Conservation (phyloP, 2,113 vertebrate species). For the Eonycteris spelaea region DNA sequence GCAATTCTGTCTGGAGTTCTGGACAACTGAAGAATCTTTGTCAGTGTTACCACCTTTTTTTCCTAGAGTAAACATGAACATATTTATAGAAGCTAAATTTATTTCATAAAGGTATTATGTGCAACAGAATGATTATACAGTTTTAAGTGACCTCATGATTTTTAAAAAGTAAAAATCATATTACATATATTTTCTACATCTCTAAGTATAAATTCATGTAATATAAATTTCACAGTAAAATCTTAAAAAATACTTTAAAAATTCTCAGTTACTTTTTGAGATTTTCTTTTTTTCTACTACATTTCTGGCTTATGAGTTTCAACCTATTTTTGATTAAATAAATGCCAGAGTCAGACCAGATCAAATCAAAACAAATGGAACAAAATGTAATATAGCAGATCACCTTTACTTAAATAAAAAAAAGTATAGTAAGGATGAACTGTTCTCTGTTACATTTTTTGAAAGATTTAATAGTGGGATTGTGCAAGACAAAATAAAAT, state of each 20-base stretch:
- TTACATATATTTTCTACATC: neutral
- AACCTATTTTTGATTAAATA: neutral
- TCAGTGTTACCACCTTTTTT: neutral
- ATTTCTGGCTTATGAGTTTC: neutral
- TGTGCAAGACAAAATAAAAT: conserved; percentile 22
- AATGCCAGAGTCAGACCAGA: neutral
- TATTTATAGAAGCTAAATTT: neutral
- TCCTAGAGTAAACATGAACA: neutral
- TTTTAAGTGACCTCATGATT: neutral
- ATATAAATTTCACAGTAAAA: neutral
- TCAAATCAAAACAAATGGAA: neutral
- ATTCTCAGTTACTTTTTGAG: neutral
- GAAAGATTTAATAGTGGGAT: conserved; percentile 42
- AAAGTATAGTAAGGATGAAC: conserved; percentile 59
- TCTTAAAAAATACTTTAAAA: neutral
- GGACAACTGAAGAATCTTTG: neutral
- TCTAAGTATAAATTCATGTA: neutral
- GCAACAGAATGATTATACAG: neutral
- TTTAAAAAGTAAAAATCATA: neutral
- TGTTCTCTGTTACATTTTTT: conserved; percentile 33
- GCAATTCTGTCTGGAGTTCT: neutral
- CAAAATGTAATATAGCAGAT: neutral
- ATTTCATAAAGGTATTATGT: neutral
- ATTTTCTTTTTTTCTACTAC: neutral
- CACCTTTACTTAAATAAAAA: conserved; percentile 24